Evolutionary conservation across 2,797 vertebrate species (phyloP).

Genomic region (Onychomys arenicola): DNA sequence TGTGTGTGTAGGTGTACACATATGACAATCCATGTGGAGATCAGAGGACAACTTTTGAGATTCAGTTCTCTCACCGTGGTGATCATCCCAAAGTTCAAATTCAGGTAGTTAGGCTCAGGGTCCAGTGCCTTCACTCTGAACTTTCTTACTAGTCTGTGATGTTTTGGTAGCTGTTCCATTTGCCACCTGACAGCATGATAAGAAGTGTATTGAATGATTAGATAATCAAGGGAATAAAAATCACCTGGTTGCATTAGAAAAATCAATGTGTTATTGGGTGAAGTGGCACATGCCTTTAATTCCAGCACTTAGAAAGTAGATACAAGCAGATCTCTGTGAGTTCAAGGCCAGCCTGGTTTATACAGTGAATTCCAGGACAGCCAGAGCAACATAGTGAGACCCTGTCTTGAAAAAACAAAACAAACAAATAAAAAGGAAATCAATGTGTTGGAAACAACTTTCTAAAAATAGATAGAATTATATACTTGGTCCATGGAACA

Average conservation of each 20-base stretch:
- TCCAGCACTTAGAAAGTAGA: neutral
- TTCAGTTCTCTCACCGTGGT: neutral
- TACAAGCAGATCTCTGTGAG: neutral
- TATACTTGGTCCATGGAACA: neutral
- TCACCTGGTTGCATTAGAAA: neutral
- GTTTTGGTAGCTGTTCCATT: slow-evolving; percentile 8
- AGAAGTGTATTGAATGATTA: neutral
- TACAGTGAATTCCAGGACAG: neutral
- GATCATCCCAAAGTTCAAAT: neutral
- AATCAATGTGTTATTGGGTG: neutral
- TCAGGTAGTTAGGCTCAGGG: neutral
- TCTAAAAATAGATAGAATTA: neutral
- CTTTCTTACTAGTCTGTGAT: neutral
- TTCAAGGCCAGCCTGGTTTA: neutral
- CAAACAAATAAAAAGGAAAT: neutral
- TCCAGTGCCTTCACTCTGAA: neutral
- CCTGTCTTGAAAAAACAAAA: neutral
- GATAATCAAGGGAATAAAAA: neutral
- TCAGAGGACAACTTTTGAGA: neutral
- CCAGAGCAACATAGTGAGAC: neutral
- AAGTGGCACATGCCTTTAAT: neutral
- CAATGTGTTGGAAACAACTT: slow-evolving; percentile 7
- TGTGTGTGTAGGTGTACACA: neutral
- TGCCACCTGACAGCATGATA: neutral
- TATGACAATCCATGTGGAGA: neutral